Evolutionary conservation across 2,888 invertebrate species (phyloP).

Genomic region (Dilophus febrilis): DNA sequence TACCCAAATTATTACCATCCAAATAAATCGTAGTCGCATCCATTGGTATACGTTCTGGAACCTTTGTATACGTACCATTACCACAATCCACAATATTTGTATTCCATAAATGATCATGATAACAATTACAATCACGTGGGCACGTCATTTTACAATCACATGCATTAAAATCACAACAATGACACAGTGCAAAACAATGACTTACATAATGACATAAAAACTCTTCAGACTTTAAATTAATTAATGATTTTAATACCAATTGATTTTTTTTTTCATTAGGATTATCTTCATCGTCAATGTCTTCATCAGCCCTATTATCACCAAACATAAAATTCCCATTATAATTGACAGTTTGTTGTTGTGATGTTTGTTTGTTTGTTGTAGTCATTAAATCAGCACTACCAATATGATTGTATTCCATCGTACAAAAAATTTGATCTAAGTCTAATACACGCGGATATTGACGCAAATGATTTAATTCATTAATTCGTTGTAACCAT

Average conservation of each 20-base stretch:
- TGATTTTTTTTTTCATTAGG: slow-evolving; percentile 23
- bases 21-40: slow-evolving; percentile 77
- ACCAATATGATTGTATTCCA: slow-evolving; percentile 43
- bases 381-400: too few relatives aligned
- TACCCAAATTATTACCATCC: slow-evolving; percentile 63
- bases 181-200: slow-evolving; percentile 71
- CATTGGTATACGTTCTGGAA: slow-evolving; percentile 71
- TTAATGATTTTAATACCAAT: slow-evolving; percentile 31
- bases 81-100: slow-evolving; percentile 75
- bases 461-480: slow-evolving; percentile 50
- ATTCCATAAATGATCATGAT: slow-evolving; percentile 72
- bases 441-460: slow-evolving; percentile 67
- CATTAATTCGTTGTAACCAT: slow-evolving; percentile 67
- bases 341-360: too few relatives aligned
- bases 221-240: slow-evolving; percentile 53
- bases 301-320: too few relatives aligned
- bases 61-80: slow-evolving; percentile 50
- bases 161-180: slow-evolving; percentile 79
- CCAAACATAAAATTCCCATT: too few relatives aligned
- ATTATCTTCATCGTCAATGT: too few relatives aligned
- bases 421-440: slow-evolving; percentile 57
- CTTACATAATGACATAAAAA: slow-evolving; percentile 67
- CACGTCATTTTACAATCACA: slow-evolving; percentile 88
- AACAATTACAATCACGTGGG: slow-evolving; percentile 71
- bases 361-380: too few relatives aligned